These are phyloP conservation scores for Oxygymnocypris stewartii DNA, from an alignment of 2,113 vertebrate genomes.

Conservation along the genomic window DNA sequence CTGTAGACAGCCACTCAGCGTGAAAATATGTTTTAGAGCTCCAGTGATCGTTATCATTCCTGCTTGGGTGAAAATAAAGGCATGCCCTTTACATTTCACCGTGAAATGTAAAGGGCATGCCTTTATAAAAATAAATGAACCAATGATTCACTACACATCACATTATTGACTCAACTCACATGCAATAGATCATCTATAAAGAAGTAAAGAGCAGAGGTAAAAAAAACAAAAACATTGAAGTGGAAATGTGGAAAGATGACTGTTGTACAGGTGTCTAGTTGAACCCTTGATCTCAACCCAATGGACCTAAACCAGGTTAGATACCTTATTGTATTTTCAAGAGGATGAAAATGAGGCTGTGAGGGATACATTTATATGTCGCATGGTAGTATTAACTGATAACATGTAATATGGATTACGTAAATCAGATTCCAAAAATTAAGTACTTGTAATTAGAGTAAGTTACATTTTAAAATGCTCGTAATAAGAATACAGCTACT, in stretches of 20 bases:
- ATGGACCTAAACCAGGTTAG: neutral
- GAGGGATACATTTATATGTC: neutral
- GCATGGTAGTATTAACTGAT: no score
- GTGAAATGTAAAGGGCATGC: slow-evolving; percentile 9
- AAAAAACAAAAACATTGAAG: neutral
- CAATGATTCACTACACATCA: neutral
- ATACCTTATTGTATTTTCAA: neutral
- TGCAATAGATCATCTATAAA: neutral
- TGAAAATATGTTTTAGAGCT: slow-evolving; percentile 1
- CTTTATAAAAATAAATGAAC: slow-evolving; percentile 4
- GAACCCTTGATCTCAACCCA: neutral
- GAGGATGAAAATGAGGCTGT: neutral
- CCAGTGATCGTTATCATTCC: neutral
- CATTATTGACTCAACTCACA: neutral
- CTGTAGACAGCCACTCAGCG: neutral
- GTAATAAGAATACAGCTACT: no score
- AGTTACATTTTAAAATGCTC: no score
- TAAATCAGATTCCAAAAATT: no score
- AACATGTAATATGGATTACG: no score
- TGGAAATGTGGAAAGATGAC: neutral
- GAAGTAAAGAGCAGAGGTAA: neutral
- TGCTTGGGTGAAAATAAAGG: neutral
- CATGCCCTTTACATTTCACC: no score
- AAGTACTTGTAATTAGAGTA: no score
- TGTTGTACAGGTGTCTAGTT: neutral